Base-by-base conservation (phyloP, 2,113 vertebrate species). In the Pholis gunnellus region DNA sequence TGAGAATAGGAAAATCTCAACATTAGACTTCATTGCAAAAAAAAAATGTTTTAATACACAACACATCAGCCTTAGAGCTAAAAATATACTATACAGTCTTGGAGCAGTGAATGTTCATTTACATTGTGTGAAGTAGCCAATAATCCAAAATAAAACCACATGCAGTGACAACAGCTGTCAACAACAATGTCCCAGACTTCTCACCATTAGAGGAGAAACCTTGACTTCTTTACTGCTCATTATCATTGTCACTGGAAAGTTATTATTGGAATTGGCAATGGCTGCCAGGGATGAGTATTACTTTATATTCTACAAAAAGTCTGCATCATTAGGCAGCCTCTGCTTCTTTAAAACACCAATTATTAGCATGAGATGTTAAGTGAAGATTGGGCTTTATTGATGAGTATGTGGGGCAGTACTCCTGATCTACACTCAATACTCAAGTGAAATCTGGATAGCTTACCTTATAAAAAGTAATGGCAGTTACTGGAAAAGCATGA, bases 361-460 rank as follows among this genome's bases (percentile, higher is more conserved):
- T 78, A 65, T 77, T 75, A 79, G 54, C 34, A 77, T 38, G 46
- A 29, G 25, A 38, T 63, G 50, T 57, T 22, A 27, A 80, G 59
- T 27, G 34, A 65, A 38, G 13, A 57, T 8, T 68, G 25, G 63
- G 70, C 59, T 74, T 70, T 54, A 70, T 15, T 36, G 63, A 25
- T 1, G 1, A 65, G 20, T 59, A 63, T 20, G 20, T 8, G 72
- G 44, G 50, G 22, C 46, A 68, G 40, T 46, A 57, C 34, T 72
- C 48, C 74, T 84, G 66, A 84, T 88, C 52, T 46, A 46, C 14
- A 60, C 59, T 63, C 68, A 78, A 79, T 77, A 59, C 5, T 75
- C 38, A 46, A 69, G 57, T 83, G 61, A 88, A 87, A 82, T 78
- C 73, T 87, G 84, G 81, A 72, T 90, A 87, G 73, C 71, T 71